Percentiles rank a stretch among this genome's conserved stretches.
Evolutionary conservation across 1,140 invertebrate species (phyloP).

Genomic region (Sminthurides bifidus): DNA sequence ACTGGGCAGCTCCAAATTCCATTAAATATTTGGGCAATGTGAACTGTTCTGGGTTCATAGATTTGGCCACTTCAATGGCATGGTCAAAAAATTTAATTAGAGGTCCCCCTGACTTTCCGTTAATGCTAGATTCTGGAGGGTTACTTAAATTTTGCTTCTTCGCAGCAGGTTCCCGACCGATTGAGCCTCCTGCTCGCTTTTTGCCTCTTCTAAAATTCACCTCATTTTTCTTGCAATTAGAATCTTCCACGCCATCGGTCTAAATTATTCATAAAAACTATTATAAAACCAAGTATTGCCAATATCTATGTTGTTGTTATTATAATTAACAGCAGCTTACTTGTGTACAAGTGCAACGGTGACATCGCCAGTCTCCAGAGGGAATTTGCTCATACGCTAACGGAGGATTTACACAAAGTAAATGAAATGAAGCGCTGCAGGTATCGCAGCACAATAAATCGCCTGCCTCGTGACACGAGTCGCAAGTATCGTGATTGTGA

Average conservation of each 20-base stretch:
- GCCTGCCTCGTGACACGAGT: constrained; percentile 82
- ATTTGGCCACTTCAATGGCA: neutral
- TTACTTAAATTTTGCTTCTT: neutral
- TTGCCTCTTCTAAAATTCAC: neutral
- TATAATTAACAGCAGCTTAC: constrained; percentile 27
- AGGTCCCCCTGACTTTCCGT: neutral
- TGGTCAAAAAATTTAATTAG: neutral
- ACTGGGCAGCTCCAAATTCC: constrained; percentile 41
- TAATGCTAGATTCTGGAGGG: neutral
- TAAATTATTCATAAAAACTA: too few relatives aligned
- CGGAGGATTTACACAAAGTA: constrained; percentile 65
- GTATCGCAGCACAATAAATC: constrained; percentile 91
- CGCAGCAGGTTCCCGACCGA: neutral
- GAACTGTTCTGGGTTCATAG: constrained; percentile 79
- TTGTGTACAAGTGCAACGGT: constrained; percentile 51
- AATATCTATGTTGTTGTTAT: constrained; percentile 12
- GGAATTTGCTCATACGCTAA: constrained; percentile 77
- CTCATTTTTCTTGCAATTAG: too few relatives aligned
- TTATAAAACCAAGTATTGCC: neutral
- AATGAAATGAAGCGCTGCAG: constrained; percentile 87
- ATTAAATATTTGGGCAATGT: constrained; percentile 67
- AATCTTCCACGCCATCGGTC: too few relatives aligned
- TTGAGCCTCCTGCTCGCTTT: neutral
- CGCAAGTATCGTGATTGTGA: constrained; percentile 87
- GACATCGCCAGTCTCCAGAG: constrained; percentile 80